These are phyloP conservation scores for Motacilla alba DNA, from an alignment of 2,113 vertebrate genomes.

Conservation along the genomic window DNA sequence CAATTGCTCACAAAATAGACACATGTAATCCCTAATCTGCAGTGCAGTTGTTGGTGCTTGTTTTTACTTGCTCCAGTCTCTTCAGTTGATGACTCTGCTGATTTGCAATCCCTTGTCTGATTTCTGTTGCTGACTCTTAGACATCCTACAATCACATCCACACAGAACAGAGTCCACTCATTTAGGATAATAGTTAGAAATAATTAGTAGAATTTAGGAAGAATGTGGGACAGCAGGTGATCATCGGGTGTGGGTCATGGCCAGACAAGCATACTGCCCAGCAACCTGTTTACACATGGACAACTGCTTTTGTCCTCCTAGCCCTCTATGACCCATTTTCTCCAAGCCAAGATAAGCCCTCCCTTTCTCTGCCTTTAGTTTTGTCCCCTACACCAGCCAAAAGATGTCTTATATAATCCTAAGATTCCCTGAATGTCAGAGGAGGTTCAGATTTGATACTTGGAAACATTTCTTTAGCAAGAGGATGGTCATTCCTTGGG, in stretches of 20 bases:
- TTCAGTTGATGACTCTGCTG: not conserved
- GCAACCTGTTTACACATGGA: not conserved
- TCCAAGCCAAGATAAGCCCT: not conserved
- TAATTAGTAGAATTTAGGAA: not conserved
- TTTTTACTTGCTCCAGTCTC: not conserved
- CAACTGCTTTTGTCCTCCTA: not conserved
- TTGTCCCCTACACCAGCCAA: not conserved
- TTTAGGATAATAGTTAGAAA: not conserved
- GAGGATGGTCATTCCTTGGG: not conserved
- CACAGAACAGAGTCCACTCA: not conserved
- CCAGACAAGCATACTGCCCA: not conserved
- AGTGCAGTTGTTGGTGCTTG: not conserved
- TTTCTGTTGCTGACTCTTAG: not conserved
- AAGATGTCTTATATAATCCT: not conserved
- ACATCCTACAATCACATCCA: not conserved
- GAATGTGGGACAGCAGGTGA: not conserved
- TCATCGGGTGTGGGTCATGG: not conserved
- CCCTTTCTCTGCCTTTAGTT: not conserved
- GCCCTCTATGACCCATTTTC: not conserved
- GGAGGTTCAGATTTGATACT: not conserved
- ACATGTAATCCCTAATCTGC: not conserved
- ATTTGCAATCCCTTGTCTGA: not conserved
- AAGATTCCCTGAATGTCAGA: not conserved
- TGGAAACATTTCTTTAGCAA: not conserved
- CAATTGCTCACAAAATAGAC: fast-evolving